phyloP scores from a whole-genome alignment of 2,888 invertebrate species.

The Hirtodrosophila duncani region DNA sequence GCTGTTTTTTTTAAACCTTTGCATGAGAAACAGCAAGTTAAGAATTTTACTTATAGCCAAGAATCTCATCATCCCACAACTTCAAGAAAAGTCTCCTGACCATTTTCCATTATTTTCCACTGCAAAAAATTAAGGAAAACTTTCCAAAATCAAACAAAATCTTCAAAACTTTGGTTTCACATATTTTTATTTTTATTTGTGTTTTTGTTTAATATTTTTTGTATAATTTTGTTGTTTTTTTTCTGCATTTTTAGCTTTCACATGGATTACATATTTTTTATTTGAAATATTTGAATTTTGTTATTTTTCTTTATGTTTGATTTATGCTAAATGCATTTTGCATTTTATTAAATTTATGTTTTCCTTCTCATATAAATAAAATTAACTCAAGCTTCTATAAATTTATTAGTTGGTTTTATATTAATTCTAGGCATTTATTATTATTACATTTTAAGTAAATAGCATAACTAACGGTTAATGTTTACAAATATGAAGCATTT shows the following conservation, averaged over 20 bases:
- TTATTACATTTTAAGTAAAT: conserved; percentile 33
- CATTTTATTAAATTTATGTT: conserved; percentile 12
- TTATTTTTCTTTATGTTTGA: conserved; percentile 21
- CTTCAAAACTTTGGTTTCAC: conserved; percentile 44
- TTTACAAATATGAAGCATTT: conserved; percentile 47
- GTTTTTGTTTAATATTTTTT: conserved; percentile 41
- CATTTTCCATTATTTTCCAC: no score
- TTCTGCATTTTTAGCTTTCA: conserved; percentile 37
- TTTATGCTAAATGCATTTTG: conserved; percentile 31
- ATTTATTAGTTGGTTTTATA: conserved; percentile 60
- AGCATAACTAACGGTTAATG: conserved; percentile 51
- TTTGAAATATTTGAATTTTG: conserved; percentile 10
- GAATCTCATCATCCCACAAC: no score
- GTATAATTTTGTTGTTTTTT: conserved; percentile 29
- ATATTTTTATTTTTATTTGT: conserved; percentile 54
- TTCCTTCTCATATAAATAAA: conserved; percentile 56
- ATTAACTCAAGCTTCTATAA: conserved; percentile 71
- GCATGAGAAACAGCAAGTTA: no score
- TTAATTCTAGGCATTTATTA: conserved; percentile 60
- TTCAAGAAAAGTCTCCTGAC: no score
- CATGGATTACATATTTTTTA: conserved; percentile 48
- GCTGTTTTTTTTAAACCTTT: no score
- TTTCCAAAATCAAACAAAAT: no score
- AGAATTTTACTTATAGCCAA: no score
- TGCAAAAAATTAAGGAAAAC: not conserved